Conservation (phyloP, 2,113 vertebrate species). For the Limanda limanda region DNA sequence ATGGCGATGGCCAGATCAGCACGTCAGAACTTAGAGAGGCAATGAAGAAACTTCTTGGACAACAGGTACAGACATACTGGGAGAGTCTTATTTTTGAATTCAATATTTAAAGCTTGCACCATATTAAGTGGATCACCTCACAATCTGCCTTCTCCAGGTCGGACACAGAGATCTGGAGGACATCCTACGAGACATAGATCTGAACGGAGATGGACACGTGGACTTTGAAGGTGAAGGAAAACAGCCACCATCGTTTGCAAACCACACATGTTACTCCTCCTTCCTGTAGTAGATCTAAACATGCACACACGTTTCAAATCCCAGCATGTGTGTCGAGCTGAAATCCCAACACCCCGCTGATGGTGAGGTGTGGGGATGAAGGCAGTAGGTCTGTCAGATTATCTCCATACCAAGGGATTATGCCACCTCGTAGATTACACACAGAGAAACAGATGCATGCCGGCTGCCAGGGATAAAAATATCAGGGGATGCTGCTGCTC, state of each 20-base stretch:
- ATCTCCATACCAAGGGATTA: constrained; percentile 74
- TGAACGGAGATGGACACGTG: constrained; percentile 96
- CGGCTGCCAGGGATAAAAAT: constrained; percentile 52
- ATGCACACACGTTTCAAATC: constrained; percentile 21
- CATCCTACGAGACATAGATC: constrained; percentile 95
- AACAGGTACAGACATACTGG: constrained; percentile 84
- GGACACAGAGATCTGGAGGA: constrained; percentile 96
- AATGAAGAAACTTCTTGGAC: constrained; percentile 97
- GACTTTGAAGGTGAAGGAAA: constrained; percentile 91
- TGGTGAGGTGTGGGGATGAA: constrained; percentile 60
- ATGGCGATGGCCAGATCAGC: constrained; percentile 97
- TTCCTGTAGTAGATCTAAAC: neutral
- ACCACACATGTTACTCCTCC: neutral
- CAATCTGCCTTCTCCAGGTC: constrained; percentile 78
- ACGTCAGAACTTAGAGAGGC: constrained; percentile 94
- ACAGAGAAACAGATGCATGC: constrained; percentile 50
- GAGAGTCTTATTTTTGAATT: neutral
- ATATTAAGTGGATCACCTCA: neutral
- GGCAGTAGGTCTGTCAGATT: constrained; percentile 72
- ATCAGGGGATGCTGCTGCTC: constrained; percentile 4
- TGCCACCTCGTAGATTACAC: constrained; percentile 73
- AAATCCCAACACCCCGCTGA: constrained; percentile 39
- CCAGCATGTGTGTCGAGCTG: constrained; percentile 29
- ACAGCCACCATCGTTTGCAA: neutral
- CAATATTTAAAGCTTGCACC: neutral